phyloP scores from a whole-genome alignment of 2,888 invertebrate species.

The Ichneumoninae sp. region DNA sequence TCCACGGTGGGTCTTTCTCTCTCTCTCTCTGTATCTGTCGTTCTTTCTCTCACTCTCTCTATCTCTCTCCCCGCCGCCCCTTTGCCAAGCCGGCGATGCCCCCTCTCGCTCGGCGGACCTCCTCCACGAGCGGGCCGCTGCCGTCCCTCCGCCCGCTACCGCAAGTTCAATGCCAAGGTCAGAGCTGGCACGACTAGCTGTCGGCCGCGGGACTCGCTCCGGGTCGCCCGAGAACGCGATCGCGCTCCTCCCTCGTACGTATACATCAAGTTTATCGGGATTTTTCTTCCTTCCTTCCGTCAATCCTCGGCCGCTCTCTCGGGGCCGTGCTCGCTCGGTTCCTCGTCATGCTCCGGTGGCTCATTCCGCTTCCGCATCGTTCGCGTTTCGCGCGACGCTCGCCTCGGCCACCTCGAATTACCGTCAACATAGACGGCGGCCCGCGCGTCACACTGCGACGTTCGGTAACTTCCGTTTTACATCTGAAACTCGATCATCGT shows the following conservation, averaged over 20 bases:
- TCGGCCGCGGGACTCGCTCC: constrained; percentile 79
- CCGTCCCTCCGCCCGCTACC: constrained; percentile 67
- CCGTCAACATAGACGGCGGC: background rate
- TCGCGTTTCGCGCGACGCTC: background rate
- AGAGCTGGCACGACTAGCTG: constrained; percentile 80
- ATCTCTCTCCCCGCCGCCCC: background rate
- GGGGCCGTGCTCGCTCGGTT: background rate
- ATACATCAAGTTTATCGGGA: background rate
- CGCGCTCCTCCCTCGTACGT: constrained; percentile 62
- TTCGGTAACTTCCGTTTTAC: background rate
- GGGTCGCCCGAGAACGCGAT: constrained; percentile 72
- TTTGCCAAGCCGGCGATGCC: constrained; percentile 13
- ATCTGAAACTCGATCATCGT: background rate
- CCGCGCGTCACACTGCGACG: background rate
- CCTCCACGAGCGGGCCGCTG: constrained; percentile 57
- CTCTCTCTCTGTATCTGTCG: background rate
- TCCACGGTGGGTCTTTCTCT: background rate
- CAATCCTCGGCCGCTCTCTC: background rate
- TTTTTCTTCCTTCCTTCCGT: constrained; percentile 33
- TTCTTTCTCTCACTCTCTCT: background rate
- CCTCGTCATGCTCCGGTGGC: constrained; percentile 14
- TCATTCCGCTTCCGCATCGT: constrained; percentile 11
- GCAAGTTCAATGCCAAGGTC: constrained; percentile 85
- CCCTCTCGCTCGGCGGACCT: constrained; percentile 55
- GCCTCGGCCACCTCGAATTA: constrained; percentile 30